These are phyloP conservation scores for Asbolus verrucosus DNA, from an alignment of 1,140 invertebrate genomes.

Conservation along the genomic window DNA sequence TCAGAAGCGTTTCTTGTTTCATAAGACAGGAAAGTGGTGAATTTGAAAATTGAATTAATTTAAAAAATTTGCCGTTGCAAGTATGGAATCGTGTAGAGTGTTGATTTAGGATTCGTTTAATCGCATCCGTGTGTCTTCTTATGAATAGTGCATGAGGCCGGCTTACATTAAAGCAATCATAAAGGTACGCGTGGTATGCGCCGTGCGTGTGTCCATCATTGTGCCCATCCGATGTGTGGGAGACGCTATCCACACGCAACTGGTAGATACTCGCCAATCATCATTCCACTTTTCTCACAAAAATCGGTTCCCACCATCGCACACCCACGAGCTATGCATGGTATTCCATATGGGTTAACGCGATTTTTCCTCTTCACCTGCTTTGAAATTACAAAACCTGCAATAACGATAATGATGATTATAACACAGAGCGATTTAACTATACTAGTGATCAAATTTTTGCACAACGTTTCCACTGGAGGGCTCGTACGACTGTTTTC, in stretches of 20 bases:
- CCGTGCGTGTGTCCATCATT: conserved; percentile 50
- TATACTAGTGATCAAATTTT: conserved; percentile 12
- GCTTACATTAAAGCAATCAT: conserved; percentile 51
- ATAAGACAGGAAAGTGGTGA: no score
- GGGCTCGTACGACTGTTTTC: background rate
- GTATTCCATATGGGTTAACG: conserved; percentile 14
- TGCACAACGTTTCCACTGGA: background rate
- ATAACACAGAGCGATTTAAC: conserved; percentile 11
- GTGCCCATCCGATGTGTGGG: conserved; percentile 49
- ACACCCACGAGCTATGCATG: conserved; percentile 45
- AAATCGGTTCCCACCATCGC: conserved; percentile 46
- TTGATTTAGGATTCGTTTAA: background rate
- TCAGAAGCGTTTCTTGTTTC: no score
- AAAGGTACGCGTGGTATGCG: conserved; percentile 51
- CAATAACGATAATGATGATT: conserved; percentile 32
- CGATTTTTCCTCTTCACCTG: conserved; percentile 33
- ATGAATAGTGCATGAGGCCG: conserved; percentile 52
- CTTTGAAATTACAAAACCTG: conserved; percentile 22
- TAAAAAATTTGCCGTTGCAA: no score
- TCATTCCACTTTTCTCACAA: conserved; percentile 55
- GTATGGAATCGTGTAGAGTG: no score
- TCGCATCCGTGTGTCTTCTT: conserved; percentile 25
- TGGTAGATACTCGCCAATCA: conserved; percentile 49
- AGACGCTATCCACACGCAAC: conserved; percentile 48
- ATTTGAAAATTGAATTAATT: no score